Evolutionary conservation across 2,113 vertebrate genomes (phyloP).

Genomic region (Dendropsophus ebraccatus): DNA sequence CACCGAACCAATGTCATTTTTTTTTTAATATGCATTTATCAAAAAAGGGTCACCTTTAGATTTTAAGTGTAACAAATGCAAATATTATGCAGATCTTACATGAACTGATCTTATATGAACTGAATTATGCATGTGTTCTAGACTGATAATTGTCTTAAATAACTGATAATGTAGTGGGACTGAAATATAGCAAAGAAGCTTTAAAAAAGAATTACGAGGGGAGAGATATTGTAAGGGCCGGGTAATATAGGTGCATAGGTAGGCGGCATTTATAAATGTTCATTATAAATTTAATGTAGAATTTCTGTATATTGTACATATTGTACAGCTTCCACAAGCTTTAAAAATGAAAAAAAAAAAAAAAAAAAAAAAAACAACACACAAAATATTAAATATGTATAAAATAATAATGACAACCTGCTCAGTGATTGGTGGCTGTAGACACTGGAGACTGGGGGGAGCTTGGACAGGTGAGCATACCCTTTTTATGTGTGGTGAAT

Average conservation of each 20-base stretch:
- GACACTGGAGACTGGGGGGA: no score
- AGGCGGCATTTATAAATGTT: neutral
- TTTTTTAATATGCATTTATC: neutral
- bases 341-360: neutral
- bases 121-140: constrained; percentile 16
- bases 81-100: constrained; percentile 21
- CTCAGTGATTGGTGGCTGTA: no score
- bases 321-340: neutral
- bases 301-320: neutral
- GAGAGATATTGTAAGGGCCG: neutral
- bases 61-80: constrained; percentile 5
- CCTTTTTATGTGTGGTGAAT: no score
- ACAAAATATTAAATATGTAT: no score
- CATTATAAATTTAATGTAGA: neutral
- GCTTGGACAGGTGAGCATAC: no score
- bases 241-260: neutral
- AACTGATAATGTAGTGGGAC: neutral
- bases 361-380: no score
- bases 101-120: constrained; percentile 7
- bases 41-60: neutral
- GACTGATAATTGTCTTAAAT: constrained; percentile 26
- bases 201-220: neutral
- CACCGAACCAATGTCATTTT: neutral
- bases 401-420: no score
- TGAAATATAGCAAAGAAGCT: neutral